Conservation (phyloP, 2,797 vertebrate species). For the Tadarida brasiliensis region DNA sequence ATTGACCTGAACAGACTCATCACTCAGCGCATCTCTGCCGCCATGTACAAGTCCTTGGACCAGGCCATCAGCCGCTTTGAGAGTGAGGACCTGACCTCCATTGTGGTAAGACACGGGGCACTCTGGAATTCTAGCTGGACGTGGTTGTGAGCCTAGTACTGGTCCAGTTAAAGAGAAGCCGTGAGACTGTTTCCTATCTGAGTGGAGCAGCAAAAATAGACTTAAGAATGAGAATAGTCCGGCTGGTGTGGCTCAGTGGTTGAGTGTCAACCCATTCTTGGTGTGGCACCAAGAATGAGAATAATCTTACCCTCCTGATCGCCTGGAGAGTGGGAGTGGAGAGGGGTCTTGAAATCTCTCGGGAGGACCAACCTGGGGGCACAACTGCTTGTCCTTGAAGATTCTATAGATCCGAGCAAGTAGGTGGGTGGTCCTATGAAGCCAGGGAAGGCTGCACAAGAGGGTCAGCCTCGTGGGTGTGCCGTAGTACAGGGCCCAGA, state of each 20-base stretch:
- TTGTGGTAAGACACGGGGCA: constrained; percentile 89
- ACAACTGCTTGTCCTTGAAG: not conserved
- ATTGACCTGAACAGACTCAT: constrained; percentile 95
- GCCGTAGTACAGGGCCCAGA: not conserved
- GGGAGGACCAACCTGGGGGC: not conserved
- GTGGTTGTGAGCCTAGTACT: not conserved
- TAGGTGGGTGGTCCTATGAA: not conserved
- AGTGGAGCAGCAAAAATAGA: not conserved
- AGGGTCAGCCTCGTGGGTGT: rapidly evolving
- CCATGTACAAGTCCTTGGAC: constrained; percentile 95
- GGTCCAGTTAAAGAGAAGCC: not conserved
- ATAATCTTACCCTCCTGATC: not conserved
- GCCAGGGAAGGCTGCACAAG: not conserved
- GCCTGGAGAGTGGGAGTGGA: not conserved
- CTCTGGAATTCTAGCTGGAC: not conserved
- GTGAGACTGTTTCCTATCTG: not conserved
- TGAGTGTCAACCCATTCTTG: too few relatives aligned
- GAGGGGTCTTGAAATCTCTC: not conserved
- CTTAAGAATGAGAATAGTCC: not conserved
- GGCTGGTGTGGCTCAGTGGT: too few relatives aligned
- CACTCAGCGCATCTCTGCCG: constrained; percentile 94
- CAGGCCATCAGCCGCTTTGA: constrained; percentile 96
- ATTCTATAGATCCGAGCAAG: not conserved
- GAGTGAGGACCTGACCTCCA: constrained; percentile 95
- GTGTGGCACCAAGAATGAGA: not conserved